Evolutionary conservation across 2,888 invertebrate genomes (phyloP).

Genomic region (Ceraclea dissimilis): DNA sequence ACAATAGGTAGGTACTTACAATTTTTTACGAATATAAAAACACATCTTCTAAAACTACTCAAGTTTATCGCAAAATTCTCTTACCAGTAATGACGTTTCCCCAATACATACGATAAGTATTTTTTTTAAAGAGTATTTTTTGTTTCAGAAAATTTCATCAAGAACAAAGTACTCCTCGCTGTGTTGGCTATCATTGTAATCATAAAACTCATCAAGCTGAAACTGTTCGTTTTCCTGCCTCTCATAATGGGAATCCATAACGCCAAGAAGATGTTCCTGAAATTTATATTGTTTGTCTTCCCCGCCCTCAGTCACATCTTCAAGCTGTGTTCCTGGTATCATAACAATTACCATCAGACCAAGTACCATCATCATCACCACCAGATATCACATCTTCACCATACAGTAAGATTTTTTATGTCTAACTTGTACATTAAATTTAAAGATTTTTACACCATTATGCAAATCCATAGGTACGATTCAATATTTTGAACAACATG

Average conservation of each 20-base stretch:
- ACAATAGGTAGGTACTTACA: too few relatives aligned
- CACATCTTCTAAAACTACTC: too few relatives aligned
- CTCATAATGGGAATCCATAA: constrained; percentile 71
- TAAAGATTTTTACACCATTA: background rate
- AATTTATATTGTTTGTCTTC: constrained; percentile 72
- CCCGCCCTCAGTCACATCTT: constrained; percentile 77
- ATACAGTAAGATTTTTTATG: constrained; percentile 40
- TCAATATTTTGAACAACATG: too few relatives aligned
- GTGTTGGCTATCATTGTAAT: constrained; percentile 69
- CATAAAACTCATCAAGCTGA: constrained; percentile 71
- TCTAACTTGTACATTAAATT: background rate
- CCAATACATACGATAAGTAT: too few relatives aligned
- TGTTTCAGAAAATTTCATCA: constrained; percentile 67
- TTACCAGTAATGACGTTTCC: too few relatives aligned
- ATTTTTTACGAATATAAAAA: too few relatives aligned
- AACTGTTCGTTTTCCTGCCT: constrained; percentile 72
- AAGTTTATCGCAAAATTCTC: too few relatives aligned
- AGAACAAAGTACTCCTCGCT: constrained; percentile 64
- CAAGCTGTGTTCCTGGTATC: constrained; percentile 78
- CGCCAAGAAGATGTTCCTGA: constrained; percentile 76
- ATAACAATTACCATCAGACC: constrained; percentile 61
- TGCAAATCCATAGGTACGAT: too few relatives aligned
- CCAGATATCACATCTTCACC: constrained; percentile 70
- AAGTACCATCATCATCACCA: constrained; percentile 80
- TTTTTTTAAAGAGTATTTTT: too few relatives aligned